Base-by-base conservation (phyloP, 1,140 invertebrate species). In the Lucilia sericata region DNA sequence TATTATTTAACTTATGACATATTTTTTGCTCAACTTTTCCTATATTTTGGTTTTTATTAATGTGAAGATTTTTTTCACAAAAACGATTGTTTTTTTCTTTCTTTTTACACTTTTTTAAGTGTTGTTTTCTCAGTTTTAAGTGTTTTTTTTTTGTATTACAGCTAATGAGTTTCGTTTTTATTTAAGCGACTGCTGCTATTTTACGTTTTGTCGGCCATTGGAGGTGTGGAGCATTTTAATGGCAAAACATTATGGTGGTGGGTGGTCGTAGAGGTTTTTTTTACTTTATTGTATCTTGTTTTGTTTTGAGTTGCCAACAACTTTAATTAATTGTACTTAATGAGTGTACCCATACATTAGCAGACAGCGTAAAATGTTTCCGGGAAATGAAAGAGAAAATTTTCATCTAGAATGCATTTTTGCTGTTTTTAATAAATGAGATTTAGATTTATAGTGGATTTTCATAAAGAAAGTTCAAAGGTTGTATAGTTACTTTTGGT, bases 81-180 rank as follows among this genome's bases (percentile, higher is more conserved):
- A 55, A 55, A 55, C n/a, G 65, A n/a, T 70, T 70, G 60, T 25
- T 70, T 10, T 70, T 70, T 19, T 10, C 25, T 19, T 4, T 10
- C 21, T 70, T 25, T 25, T 70, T 70, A 8, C 14, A 19, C 8
- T 7, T 19, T 65, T 65, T 65, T 65, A n/a, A 65, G 60, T 74
- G 30, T 74, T n/a, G n/a, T 75, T 75, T 75, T 7, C 34, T 21
- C 42, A 4, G 1, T 78, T 78, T 76, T 76, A 42, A 34, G 74
- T 34, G 25, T 76, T 78, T 78, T 42, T 78, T 78, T 36, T 42
- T 78, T 36, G 34, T 42, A 17, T 78, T 36, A 17, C 34, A 12
- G 34, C 75, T 78, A 42, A 49, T 70, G 65, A 70, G 65, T 70
- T 70, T 70, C 65, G n/a, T 70, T 70, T 70, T 70, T 21, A 70